phyloP scores from a whole-genome alignment of 2,797 vertebrate genomes.

The Dromococcyx pavoninus region DNA sequence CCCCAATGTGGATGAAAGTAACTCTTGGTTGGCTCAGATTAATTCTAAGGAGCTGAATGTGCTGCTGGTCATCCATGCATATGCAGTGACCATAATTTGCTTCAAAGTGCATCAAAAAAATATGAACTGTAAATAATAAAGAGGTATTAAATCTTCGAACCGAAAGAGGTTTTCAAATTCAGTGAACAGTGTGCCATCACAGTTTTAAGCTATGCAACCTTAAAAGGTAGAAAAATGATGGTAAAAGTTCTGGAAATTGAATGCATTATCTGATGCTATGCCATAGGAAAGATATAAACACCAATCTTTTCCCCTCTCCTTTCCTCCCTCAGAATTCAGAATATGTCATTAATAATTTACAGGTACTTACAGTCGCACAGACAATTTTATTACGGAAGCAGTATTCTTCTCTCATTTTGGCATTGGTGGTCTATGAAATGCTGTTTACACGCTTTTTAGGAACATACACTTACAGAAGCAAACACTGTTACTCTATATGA shows the following conservation, averaged over 20 bases:
- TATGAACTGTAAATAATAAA: not conserved
- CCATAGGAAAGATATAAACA: not conserved
- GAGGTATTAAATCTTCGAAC: not conserved
- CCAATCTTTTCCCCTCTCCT: not conserved
- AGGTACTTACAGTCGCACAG: not conserved
- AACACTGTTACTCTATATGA: not conserved
- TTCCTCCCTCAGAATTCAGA: not conserved
- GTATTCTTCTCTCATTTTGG: not conserved
- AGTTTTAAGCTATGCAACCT: not conserved
- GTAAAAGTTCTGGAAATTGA: not conserved
- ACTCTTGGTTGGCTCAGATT: not conserved
- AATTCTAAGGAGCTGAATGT: not conserved
- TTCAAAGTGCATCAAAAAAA: not conserved
- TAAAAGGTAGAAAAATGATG: not conserved
- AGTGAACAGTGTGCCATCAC: not conserved
- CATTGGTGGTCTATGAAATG: not conserved
- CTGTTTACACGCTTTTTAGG: not conserved
- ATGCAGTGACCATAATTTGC: not conserved
- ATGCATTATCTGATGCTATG: not conserved
- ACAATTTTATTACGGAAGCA: not conserved
- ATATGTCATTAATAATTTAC: not conserved
- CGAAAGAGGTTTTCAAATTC: not conserved
- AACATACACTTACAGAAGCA: not conserved
- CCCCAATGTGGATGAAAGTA: not conserved
- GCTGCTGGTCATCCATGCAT: not conserved